Evolutionary conservation across 1,140 invertebrate species (phyloP).

Genomic region (Choristoneura fumiferana): DNA sequence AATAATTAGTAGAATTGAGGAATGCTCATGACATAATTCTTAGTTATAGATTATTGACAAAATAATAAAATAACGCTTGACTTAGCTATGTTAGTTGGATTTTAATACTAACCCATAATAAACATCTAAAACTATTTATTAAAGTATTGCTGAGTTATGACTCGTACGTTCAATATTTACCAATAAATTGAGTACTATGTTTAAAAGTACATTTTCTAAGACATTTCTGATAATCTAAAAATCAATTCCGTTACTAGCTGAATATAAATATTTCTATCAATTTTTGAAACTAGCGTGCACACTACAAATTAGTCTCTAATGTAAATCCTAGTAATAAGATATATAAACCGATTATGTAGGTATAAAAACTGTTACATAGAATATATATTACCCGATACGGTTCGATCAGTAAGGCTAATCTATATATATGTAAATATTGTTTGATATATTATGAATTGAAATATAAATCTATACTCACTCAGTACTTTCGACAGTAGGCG

Average conservation of each 20-base stretch:
- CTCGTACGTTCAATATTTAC: conserved; percentile 2
- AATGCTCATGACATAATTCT: not conserved
- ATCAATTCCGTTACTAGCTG: conserved; percentile 56
- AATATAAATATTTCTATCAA: conserved; percentile 53
- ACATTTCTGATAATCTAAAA: conserved; percentile 33
- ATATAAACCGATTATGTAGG: conserved; percentile 9
- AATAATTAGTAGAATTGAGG: not conserved
- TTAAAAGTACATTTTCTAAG: conserved; percentile 10
- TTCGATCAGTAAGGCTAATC: not conserved
- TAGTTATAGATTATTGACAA: not conserved
- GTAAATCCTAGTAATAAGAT: conserved; percentile 24
- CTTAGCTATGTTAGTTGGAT: conserved; percentile 4
- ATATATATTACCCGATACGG: conserved; percentile 6
- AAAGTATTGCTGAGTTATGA: not conserved
- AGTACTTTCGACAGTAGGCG: conserved; percentile 95
- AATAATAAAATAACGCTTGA: not conserved
- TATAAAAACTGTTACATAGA: conserved; percentile 3
- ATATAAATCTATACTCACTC: conserved; percentile 88
- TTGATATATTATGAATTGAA: conserved; percentile 25
- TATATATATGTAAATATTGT: conserved; percentile 2
- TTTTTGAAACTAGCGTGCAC: conserved; percentile 75
- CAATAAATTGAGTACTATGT: not conserved
- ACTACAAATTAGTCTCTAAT: conserved; percentile 57
- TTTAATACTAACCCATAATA: conserved; percentile 6
- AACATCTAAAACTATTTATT: conserved; percentile 4